These are phyloP conservation scores for Tiliacea citrago DNA, from an alignment of 2,888 invertebrate genomes.

Conservation along the genomic window DNA sequence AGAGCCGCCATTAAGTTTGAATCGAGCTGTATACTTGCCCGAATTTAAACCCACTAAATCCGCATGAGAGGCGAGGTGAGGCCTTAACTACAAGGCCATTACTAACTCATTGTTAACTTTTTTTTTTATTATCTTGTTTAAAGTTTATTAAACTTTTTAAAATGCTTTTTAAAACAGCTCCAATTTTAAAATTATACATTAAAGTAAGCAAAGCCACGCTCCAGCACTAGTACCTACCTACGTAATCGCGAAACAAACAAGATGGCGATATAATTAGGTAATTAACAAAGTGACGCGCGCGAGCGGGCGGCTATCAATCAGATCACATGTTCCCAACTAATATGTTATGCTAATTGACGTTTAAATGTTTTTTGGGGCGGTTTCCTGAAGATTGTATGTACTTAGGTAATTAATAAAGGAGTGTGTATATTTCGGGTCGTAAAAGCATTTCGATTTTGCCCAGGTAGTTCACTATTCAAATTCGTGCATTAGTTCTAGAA, in stretches of 20 bases:
- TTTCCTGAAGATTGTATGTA: not conserved
- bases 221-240: not conserved
- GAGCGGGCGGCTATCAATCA: constrained; percentile 36
- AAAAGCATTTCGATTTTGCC: not conserved
- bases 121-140: no score
- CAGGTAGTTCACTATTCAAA: not conserved
- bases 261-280: constrained; percentile 45
- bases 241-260: constrained; percentile 46
- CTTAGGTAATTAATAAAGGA: constrained; percentile 1
- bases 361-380: constrained; percentile 29
- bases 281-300: constrained; percentile 43
- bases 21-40: no score
- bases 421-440: not conserved
- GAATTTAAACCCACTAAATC: no score
- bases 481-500: not conserved
- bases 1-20: no score
- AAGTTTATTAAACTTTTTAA: no score
- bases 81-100: no score
- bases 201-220: not conserved
- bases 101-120: no score
- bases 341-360: constrained; percentile 48
- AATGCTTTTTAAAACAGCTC: no score
- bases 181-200: not conserved
- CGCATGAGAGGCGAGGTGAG: no score
- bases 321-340: constrained; percentile 43